A percentile compares a stretch with the other conserved stretches of the same genome.
Evolutionary conservation across 1,140 invertebrate genomes (phyloP).

Genomic region (Armadillidium nasatum): DNA sequence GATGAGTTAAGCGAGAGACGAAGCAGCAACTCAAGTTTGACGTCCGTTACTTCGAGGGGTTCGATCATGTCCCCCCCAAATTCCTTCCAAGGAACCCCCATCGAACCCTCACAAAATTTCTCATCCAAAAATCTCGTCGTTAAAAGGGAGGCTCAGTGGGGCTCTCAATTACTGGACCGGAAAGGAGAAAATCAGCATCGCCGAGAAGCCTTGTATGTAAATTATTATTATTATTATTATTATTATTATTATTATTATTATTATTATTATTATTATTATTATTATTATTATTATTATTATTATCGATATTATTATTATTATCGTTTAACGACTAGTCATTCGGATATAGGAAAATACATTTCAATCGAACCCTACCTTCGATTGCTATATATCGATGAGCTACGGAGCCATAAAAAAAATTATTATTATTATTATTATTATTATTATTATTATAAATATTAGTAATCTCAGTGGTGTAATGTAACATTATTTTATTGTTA

Average conservation of each 20-base stretch:
- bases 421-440: too few species aligned
- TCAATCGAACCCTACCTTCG: too few species aligned
- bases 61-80: conserved; percentile 42
- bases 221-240: conserved; percentile 13
- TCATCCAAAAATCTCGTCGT: conserved; percentile 41
- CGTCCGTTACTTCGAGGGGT: conserved; percentile 42
- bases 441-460: too few species aligned
- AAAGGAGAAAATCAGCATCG: conserved; percentile 37
- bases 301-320: background rate
- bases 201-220: conserved; percentile 41
- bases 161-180: conserved; percentile 46
- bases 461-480: too few species aligned
- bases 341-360: too few species aligned
- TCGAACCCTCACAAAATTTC: conserved; percentile 33
- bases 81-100: conserved; percentile 24
- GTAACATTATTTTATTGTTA: too few species aligned
- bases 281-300: background rate
- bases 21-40: conserved; percentile 43
- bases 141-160: conserved; percentile 46
- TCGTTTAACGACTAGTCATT: too few species aligned
- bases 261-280: conserved; percentile 10
- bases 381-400: too few species aligned
- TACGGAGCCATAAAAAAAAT: too few species aligned
- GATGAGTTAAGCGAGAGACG: conserved; percentile 34
- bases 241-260: conserved; percentile 3